These are phyloP conservation scores for Steinernema carpocapsae DNA, from an alignment of 2,888 invertebrate genomes.

Conservation along the genomic window DNA sequence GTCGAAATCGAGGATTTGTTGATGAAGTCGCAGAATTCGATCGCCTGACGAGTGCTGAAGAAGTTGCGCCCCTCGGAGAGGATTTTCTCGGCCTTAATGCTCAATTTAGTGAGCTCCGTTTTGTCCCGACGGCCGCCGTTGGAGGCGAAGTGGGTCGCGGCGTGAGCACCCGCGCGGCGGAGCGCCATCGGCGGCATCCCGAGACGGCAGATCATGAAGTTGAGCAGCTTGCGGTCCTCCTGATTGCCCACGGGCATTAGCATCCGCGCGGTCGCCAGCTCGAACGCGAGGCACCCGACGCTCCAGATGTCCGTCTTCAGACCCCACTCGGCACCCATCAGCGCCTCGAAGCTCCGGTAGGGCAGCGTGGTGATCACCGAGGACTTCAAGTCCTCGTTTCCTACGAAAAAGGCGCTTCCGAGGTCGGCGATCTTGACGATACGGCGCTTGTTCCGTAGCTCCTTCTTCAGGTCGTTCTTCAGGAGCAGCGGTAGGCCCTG, in stretches of 20 bases:
- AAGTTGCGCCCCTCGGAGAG: neutral
- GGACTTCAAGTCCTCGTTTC: neutral
- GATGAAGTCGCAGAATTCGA: neutral
- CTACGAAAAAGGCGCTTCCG: neutral
- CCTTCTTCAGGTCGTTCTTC: neutral
- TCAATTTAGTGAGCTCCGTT: neutral
- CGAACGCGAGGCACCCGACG: constrained; percentile 1
- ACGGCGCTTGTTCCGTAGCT: too few relatives aligned
- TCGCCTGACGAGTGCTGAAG: neutral
- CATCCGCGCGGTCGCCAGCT: neutral
- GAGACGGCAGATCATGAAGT: constrained; percentile 3
- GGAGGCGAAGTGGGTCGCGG: neutral
- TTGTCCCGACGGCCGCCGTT: neutral
- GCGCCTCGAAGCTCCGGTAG: constrained; percentile 5
- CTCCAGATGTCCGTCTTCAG: neutral
- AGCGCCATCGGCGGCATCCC: neutral
- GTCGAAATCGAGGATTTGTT: too few relatives aligned
- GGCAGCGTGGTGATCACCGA: neutral
- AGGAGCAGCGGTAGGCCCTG: neutral
- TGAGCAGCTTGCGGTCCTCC: neutral
- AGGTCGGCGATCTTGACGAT: neutral
- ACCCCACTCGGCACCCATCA: neutral
- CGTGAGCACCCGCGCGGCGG: neutral
- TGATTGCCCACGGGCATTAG: neutral
- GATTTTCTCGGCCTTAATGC: neutral